phyloP scores from a whole-genome alignment of 2,113 vertebrate genomes.

The Ptychochromis oligacanthus region DNA sequence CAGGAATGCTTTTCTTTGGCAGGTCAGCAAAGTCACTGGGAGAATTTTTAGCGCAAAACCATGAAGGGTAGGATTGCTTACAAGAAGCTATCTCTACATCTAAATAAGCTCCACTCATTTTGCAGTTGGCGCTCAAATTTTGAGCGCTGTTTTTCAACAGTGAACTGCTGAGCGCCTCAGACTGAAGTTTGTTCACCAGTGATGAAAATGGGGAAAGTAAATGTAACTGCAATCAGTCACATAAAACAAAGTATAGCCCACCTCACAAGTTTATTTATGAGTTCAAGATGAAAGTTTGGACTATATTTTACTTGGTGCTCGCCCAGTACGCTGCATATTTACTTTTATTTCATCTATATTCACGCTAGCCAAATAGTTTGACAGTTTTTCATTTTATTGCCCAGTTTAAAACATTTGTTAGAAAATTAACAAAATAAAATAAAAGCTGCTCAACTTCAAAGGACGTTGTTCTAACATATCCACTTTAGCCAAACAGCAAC shows the following conservation, averaged over 20 bases:
- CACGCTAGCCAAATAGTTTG: not conserved
- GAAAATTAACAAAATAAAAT: no score
- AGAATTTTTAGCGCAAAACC: not conserved
- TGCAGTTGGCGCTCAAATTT: not conserved
- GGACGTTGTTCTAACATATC: no score
- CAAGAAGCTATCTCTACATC: not conserved
- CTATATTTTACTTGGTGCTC: not conserved
- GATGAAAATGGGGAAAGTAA: not conserved
- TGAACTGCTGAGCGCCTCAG: not conserved
- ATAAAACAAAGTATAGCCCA: not conserved
- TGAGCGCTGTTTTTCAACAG: not conserved
- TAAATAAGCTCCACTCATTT: not conserved
- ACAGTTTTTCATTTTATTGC: not conserved
- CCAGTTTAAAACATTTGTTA: no score
- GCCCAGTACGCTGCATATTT: not conserved
- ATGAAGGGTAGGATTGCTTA: not conserved
- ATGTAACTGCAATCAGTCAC: not conserved
- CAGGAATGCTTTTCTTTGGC: not conserved
- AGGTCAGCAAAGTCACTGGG: not conserved
- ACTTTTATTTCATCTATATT: not conserved
- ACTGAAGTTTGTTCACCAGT: not conserved
- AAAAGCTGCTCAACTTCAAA: constrained; percentile 38
- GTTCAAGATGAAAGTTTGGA: not conserved
- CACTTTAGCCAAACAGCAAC: not conserved
- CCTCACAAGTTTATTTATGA: not conserved